phyloP scores from a whole-genome alignment of 2,888 invertebrate genomes.

The Penaeus monodon region DNA sequence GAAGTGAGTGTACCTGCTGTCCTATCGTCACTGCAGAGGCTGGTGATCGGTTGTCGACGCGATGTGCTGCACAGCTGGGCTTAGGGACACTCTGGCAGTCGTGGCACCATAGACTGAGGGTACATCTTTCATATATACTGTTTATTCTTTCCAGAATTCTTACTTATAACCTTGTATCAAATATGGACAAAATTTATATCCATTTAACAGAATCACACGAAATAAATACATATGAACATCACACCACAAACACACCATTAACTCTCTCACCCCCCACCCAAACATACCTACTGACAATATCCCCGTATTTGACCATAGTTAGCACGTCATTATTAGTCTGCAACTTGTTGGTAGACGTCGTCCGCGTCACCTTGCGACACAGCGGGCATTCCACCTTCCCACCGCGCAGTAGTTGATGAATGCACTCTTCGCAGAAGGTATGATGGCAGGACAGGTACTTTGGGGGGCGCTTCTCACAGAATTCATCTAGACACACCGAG shows the following conservation, averaged over 20 bases:
- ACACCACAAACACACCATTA: not conserved
- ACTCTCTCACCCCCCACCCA: too few relatives aligned
- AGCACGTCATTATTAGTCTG: conserved; percentile 40
- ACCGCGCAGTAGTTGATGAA: conserved; percentile 5
- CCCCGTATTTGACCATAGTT: conserved; percentile 28
- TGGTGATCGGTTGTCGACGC: conserved; percentile 8
- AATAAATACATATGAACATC: too few relatives aligned
- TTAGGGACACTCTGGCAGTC: conserved; percentile 10
- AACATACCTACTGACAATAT: conserved; percentile 19
- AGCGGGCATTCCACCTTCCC: conserved; percentile 24
- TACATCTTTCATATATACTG: not conserved
- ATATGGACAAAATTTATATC: too few relatives aligned
- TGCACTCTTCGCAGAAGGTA: conserved; percentile 36
- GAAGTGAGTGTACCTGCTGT: conserved; percentile 14
- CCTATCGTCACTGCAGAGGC: not conserved
- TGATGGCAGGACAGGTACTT: conserved; percentile 32
- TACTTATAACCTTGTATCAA: too few relatives aligned
- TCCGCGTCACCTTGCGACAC: not conserved
- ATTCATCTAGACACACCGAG: conserved; percentile 25
- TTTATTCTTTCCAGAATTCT: too few relatives aligned
- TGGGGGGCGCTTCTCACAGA: conserved; percentile 18
- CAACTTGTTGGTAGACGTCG: not conserved
- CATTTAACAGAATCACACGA: too few relatives aligned
- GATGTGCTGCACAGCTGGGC: conserved; percentile 15
- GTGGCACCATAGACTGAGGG: conserved; percentile 30